These are phyloP conservation scores for Diglossa brunneiventris DNA, from an alignment of 2,113 vertebrate genomes.

Conservation along the genomic window DNA sequence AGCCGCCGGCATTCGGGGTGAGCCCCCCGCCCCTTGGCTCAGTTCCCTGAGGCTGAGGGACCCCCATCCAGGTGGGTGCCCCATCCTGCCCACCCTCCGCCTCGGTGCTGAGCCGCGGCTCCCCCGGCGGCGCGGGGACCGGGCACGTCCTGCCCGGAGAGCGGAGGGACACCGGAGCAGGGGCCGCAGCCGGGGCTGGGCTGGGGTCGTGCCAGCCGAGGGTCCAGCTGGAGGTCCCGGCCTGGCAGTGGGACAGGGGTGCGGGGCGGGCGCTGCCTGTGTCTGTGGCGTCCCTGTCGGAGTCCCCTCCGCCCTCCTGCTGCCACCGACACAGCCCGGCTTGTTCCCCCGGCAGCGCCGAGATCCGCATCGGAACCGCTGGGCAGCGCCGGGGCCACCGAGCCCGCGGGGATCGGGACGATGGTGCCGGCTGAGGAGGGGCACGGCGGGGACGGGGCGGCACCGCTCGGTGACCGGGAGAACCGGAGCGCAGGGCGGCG, in stretches of 20 bases:
- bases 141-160: not conserved
- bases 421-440: not conserved
- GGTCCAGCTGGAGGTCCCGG: not conserved
- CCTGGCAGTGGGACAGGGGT: not conserved
- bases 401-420: not conserved
- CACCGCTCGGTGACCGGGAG: not conserved
- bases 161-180: not conserved
- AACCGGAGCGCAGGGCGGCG: not conserved
- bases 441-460: not conserved
- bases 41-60: not conserved
- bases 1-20: no score
- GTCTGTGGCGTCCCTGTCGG: not conserved
- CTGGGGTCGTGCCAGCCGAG: not conserved
- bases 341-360: not conserved
- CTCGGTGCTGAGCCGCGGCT: not conserved
- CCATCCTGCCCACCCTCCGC: not conserved
- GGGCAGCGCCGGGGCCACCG: not conserved
- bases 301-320: not conserved
- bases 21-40: not conserved
- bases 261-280: not conserved
- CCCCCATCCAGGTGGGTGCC: not conserved
- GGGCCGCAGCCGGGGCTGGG: not conserved
- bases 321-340: not conserved
- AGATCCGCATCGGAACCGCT: not conserved
- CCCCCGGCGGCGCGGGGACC: not conserved